Evolutionary conservation across 2,113 vertebrate species (phyloP), one percentile per base, ranked within the genome.

Genomic region (Peromyscus californicus): DNA sequence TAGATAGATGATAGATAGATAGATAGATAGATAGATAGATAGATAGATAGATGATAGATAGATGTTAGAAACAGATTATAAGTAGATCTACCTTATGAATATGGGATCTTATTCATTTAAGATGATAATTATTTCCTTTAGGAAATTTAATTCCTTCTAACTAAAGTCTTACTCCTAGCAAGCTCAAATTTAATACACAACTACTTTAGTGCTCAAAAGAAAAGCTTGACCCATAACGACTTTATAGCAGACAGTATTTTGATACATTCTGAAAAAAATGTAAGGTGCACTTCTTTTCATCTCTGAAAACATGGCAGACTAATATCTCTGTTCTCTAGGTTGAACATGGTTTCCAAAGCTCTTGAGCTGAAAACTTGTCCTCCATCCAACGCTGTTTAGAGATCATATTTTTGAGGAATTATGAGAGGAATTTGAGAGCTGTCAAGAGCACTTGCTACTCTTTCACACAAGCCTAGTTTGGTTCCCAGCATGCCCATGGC

Each of bases 161-260:
- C 8, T n/a, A 4, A 16, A 42, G 2, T 54, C 22, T 54, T 65
- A 72, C 45, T 57, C 5, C 57, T 16, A 15, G 88, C 21, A 82
- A 75, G 82, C 39, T 36, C 22, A 75, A 7, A 69, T 33, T 33
- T 88, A 88, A 80, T 11, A 85, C 17, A 93, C 6, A 92, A 79
- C 61, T 61, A 4, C 39, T 75, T 89, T 79, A 65, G 16, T 42
- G 31, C 4, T 95, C 8, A 48, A 4, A 7, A 24, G 15, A 69
- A 95, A 94, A 78, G 51, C n/a, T 63, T 86, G 70, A 61, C 51
- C 12, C 13, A 76, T 45, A 84, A 65, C 36, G 70, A 0, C 7
- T 7, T 65, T 78, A 19, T 72, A 91, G 12, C 24, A 94, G 48
- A 39, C 15, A 85, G 12, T 39, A 80, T 95, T 80, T 92, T 63